phyloP scores from a whole-genome alignment of 2,888 invertebrate species.

The Diadegma fenestrale region DNA sequence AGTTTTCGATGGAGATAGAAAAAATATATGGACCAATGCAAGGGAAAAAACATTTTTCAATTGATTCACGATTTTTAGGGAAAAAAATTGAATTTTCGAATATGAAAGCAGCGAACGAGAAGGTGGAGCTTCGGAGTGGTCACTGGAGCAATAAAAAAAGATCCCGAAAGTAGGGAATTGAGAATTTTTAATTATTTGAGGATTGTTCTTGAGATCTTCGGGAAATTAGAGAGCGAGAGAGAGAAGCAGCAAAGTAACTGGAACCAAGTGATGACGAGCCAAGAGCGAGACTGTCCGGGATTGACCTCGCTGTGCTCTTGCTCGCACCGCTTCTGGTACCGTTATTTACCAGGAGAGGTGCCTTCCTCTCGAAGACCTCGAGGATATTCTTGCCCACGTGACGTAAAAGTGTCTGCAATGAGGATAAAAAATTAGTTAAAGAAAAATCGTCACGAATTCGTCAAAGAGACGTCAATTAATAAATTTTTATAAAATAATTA shows the following conservation, averaged over 20 bases:
- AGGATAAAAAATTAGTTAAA: neutral
- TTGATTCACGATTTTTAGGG: neutral
- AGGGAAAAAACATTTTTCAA: neutral
- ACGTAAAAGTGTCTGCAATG: neutral
- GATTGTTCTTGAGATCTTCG: neutral
- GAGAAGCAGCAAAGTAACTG: conserved; percentile 45
- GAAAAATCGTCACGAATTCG: neutral
- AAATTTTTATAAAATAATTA: neutral
- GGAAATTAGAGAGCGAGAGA: neutral
- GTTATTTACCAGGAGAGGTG: conserved; percentile 44
- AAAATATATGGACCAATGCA: neutral
- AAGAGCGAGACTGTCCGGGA: conserved; percentile 36
- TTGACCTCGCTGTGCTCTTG: conserved; percentile 57
- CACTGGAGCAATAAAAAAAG: too few relatives aligned
- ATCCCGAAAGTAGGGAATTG: neutral
- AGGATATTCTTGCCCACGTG: neutral
- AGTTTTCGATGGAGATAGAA: neutral
- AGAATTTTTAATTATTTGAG: neutral
- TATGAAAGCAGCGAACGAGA: too few relatives aligned
- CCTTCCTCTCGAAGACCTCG: conserved; percentile 14
- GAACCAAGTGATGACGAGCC: conserved; percentile 17
- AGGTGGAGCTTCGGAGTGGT: too few relatives aligned
- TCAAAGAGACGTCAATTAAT: neutral
- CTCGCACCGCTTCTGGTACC: conserved; percentile 51
- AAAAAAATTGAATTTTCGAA: neutral